These are phyloP conservation scores for Wiebesia pumilae DNA, from an alignment of 1,140 invertebrate species.

Conservation along the genomic window DNA sequence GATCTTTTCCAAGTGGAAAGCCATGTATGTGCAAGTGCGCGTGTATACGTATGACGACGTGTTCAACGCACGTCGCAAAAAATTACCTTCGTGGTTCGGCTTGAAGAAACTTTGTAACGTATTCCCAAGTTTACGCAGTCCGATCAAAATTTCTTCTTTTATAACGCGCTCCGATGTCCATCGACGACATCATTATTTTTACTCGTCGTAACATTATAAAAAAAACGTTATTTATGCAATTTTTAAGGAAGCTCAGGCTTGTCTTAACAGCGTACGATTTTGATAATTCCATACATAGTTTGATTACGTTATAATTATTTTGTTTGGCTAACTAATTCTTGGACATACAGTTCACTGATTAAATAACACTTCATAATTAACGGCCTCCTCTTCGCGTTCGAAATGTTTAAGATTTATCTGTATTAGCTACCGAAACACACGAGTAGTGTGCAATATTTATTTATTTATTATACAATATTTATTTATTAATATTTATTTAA, in stretches of 20 bases:
- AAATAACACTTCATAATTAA: too few relatives aligned
- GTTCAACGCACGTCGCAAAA: not conserved
- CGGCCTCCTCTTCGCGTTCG: too few relatives aligned
- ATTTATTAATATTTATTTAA: too few relatives aligned
- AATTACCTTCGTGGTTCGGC: slow-evolving; percentile 7
- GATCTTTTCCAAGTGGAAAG: not conserved
- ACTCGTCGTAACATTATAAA: not conserved
- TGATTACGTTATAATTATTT: too few relatives aligned
- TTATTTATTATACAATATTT: too few relatives aligned
- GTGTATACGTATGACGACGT: not conserved
- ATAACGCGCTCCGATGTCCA: not conserved
- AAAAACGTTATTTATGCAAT: slow-evolving; percentile 8
- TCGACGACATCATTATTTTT: not conserved
- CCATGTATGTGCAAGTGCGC: not conserved
- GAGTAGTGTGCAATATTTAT: too few relatives aligned
- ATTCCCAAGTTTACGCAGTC: slow-evolving; percentile 28
- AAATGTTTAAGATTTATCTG: too few relatives aligned
- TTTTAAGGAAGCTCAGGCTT: not conserved
- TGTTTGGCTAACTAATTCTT: too few relatives aligned
- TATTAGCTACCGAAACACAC: too few relatives aligned
- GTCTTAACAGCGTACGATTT: too few relatives aligned
- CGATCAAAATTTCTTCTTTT: slow-evolving; percentile 24
- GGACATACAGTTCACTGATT: too few relatives aligned
- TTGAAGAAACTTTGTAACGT: slow-evolving; percentile 8
- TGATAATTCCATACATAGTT: too few relatives aligned